Evolutionary conservation across 1,140 invertebrate genomes (phyloP), one percentile per base, ranked within the genome.

Genomic region (Nasonia vitripennis): DNA sequence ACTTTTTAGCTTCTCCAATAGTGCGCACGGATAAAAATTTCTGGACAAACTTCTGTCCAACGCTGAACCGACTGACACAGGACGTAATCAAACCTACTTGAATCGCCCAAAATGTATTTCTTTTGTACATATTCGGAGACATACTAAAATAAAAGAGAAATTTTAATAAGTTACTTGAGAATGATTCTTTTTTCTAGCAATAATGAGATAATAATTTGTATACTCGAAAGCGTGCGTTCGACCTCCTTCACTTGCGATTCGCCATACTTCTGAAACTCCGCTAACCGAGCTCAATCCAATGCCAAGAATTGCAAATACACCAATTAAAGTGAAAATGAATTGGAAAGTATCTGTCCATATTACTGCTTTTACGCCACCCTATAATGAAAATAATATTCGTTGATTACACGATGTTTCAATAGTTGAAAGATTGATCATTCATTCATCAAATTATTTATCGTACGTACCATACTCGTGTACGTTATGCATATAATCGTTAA

Each of bases 401-500:
- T 0, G 3, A 34, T 31, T 7, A 10, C 7, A 45, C 17, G 9
- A 34, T 71, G 23, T 70, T 27, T 31, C 23, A 14, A 74, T 27
- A 9, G 2, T 74, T 20, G 6, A 74, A 41, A 2, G 4, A 74
- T 74, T 7, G 37, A 14, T 6, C 27, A 37, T 37, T 37, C 1
- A 4, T 37, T 37, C 5, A 37, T 37, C 5, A 75, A 75, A 45
- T 6, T 41, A 75, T 37, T n/a, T 20, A 41, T 37, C 10, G 5
- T 27, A 91, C 94, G 94, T 91, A 96, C 95, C 67, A 97, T 91
- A 34, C 96, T 95, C 6, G 96, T 97, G 87, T 97, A 97, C 85
- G 97, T 96, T 17, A 97, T 96, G 90, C 97, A 97, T 9, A 96
- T 94, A 5, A 95, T 91, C 86, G 96, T 97, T 70, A 96, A 94